Percentiles rank a stretch among this genome's conserved stretches.
Evolutionary conservation across 1,140 invertebrate species (phyloP).

Genomic region (Tetragnatha versicolor): DNA sequence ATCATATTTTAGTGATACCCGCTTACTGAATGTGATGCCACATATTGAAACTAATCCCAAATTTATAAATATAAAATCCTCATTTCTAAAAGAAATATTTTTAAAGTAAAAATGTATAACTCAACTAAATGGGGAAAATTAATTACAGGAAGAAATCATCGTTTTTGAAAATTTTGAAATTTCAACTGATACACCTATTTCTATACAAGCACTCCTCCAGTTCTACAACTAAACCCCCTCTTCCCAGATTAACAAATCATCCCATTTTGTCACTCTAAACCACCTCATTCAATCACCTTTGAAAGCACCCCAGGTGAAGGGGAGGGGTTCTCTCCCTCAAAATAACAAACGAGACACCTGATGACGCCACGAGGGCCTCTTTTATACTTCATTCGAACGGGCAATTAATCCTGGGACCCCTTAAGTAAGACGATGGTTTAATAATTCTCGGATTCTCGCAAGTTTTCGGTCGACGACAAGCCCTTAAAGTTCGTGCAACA

Average conservation of each 20-base stretch:
- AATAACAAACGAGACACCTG: background rate
- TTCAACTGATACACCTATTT: no score
- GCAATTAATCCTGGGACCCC: constrained; percentile 15
- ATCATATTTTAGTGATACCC: no score
- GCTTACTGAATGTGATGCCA: no score
- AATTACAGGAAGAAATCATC: no score
- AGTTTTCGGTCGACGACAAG: background rate
- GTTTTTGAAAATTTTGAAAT: no score
- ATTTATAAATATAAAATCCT: no score
- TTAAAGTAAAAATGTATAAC: no score
- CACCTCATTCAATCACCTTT: background rate
- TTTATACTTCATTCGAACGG: constrained; percentile 9
- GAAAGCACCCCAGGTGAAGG: background rate
- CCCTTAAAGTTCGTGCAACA: background rate
- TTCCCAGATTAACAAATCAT: constrained; percentile 4
- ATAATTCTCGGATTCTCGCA: background rate
- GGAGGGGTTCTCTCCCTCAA: background rate
- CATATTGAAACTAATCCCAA: no score
- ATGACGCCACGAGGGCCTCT: background rate
- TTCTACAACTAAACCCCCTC: background rate
- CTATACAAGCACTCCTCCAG: no score
- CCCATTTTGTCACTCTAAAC: constrained; percentile 3
- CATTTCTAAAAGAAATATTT: no score
- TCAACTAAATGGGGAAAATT: no score
- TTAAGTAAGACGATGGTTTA: constrained; percentile 7